These are phyloP conservation scores for Nasonovia ribisnigri DNA, from an alignment of 2,888 invertebrate species.

Conservation along the genomic window DNA sequence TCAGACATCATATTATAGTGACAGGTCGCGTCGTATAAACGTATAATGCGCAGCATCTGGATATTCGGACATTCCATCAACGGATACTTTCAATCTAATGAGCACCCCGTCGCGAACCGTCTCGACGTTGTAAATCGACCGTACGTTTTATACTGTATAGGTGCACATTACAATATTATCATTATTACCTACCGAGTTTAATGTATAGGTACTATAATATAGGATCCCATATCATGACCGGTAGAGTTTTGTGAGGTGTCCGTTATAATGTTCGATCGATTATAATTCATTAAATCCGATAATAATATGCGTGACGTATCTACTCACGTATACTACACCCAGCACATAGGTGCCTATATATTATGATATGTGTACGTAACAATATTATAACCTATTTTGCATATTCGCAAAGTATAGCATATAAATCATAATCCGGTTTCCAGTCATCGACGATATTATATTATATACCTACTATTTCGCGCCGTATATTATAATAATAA, in stretches of 20 bases:
- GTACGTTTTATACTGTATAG: not conserved
- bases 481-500: not conserved
- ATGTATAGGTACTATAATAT: not conserved
- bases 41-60: not conserved
- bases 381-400: not conserved
- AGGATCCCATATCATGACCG: not conserved
- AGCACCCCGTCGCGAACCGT: slow-evolving; percentile 46
- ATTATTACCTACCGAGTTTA: not conserved
- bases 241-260: slow-evolving; percentile 27
- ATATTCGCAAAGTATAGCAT: slow-evolving; percentile 1
- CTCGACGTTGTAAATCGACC: slow-evolving; percentile 41
- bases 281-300: slow-evolving; percentile 40
- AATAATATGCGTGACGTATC: not conserved
- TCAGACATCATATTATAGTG: slow-evolving; percentile 31
- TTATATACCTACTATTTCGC: not conserved
- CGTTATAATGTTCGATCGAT: slow-evolving; percentile 39
- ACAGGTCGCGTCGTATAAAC: slow-evolving; percentile 22
- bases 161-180: not conserved
- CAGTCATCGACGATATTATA: not conserved
- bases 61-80: slow-evolving; percentile 49
- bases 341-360: too few relatives aligned
- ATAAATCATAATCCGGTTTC: not conserved
- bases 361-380: not conserved
- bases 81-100: slow-evolving; percentile 50
- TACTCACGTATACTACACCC: not conserved